Conservation (phyloP, 2,888 invertebrate species). For the Sphecodes monilicornis region DNA sequence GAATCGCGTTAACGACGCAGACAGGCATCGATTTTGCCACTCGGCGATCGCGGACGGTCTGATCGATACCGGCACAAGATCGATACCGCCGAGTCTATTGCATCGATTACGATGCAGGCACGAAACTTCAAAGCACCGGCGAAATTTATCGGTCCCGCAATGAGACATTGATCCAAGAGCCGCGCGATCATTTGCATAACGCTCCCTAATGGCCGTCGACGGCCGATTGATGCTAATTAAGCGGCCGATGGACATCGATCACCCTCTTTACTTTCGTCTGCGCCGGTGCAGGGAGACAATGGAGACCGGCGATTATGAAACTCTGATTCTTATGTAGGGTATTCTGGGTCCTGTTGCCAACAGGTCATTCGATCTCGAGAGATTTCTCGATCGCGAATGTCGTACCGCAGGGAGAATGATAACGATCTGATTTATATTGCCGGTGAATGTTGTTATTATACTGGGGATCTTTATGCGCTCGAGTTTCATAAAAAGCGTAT, state of each 20-base stretch:
- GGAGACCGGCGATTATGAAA: slow-evolving; percentile 35
- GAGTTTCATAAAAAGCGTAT: not conserved
- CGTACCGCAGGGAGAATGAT: not conserved
- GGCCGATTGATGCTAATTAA: slow-evolving; percentile 64
- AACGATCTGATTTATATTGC: slow-evolving; percentile 1
- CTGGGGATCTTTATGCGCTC: not conserved
- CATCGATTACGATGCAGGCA: slow-evolving; percentile 58
- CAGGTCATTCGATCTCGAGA: slow-evolving; percentile 7
- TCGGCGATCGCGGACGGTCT: slow-evolving; percentile 46
- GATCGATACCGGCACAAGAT: slow-evolving; percentile 33
- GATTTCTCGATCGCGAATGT: slow-evolving; percentile 17
- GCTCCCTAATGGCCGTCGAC: slow-evolving; percentile 22
- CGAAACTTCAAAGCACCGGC: slow-evolving; percentile 54
- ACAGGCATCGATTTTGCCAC: slow-evolving; percentile 59
- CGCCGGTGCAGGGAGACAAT: slow-evolving; percentile 38
- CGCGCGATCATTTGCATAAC: slow-evolving; percentile 58
- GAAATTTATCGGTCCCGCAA: slow-evolving; percentile 58
- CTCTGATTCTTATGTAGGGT: not conserved
- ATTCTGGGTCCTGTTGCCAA: not conserved
- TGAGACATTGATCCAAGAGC: slow-evolving; percentile 55
- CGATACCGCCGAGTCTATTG: slow-evolving; percentile 36
- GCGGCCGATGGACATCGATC: slow-evolving; percentile 52
- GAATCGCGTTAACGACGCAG: slow-evolving; percentile 59
- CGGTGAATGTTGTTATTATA: not conserved
- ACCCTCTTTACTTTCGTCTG: slow-evolving; percentile 22